A percentile compares a stretch with the other conserved stretches of the same genome.
Conservation (phyloP, 1,140 invertebrate genomes). For the Drosophila punjabiensis region DNA sequence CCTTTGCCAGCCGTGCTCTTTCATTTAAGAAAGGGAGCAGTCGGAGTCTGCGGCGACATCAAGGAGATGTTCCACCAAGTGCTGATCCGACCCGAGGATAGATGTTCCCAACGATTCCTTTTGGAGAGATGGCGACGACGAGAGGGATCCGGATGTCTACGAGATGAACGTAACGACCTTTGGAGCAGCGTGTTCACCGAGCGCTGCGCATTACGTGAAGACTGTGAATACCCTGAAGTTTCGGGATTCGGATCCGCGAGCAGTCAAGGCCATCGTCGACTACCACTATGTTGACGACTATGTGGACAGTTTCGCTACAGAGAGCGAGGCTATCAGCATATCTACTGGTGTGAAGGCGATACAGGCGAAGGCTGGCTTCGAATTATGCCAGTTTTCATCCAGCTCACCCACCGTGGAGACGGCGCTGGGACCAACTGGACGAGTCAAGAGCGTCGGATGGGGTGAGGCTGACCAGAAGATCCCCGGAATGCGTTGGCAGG, state of each 20-base stretch:
- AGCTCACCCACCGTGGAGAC: not conserved
- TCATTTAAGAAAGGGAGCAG: not conserved
- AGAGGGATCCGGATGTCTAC: too few relatives aligned
- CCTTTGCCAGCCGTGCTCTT: conserved; percentile 16
- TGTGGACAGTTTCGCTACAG: too few relatives aligned
- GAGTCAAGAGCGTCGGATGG: too few relatives aligned
- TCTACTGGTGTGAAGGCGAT: too few relatives aligned
- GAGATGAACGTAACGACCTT: not conserved
- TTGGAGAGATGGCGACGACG: not conserved
- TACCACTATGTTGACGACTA: not conserved
- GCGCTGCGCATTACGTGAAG: not conserved
- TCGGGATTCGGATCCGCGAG: not conserved
- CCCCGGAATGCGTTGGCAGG: too few relatives aligned
- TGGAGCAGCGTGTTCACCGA: not conserved
- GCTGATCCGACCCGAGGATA: not conserved
- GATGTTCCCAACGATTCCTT: not conserved
- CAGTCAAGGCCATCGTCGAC: too few relatives aligned
- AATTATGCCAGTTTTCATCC: not conserved
- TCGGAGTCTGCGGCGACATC: not conserved
- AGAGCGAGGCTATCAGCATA: too few relatives aligned
- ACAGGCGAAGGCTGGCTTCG: too few relatives aligned
- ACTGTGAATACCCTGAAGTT: not conserved
- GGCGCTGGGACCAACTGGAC: too few relatives aligned
- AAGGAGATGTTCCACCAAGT: not conserved
- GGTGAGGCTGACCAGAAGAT: too few relatives aligned